A percentile compares a stretch with the other conserved stretches of the same genome.
Conservation (phyloP, 1,140 invertebrate species). For the Penaeus vannamei region DNA sequence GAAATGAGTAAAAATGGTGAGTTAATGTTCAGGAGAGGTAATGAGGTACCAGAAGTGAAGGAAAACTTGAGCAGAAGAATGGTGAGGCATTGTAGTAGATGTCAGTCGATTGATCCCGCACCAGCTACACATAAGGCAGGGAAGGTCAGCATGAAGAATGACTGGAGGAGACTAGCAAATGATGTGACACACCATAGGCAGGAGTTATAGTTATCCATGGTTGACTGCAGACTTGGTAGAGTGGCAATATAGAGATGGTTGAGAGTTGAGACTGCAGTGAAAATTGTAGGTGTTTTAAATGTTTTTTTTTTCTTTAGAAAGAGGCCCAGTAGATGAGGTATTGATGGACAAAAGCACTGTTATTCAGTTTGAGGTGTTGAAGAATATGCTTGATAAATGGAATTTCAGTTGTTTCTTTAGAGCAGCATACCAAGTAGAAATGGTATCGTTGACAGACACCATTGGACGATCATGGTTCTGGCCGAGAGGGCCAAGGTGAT, state of each 20-base stretch:
- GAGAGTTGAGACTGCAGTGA: background rate
- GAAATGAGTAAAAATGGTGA: slow-evolving; percentile 10
- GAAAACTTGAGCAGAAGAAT: background rate
- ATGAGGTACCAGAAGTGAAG: slow-evolving; percentile 11
- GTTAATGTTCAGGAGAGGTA: background rate
- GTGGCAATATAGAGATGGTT: background rate
- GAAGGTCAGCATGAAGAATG: background rate
- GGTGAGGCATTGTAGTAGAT: background rate
- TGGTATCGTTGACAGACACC: slow-evolving; percentile 32
- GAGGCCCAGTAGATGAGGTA: background rate
- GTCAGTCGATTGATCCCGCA: slow-evolving; percentile 28
- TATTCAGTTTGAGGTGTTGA: background rate
- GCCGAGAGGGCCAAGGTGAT: background rate
- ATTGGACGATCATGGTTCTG: slow-evolving; percentile 32
- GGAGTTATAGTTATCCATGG: slow-evolving; percentile 1
- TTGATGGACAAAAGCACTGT: slow-evolving; percentile 17
- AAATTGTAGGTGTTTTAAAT: slow-evolving; percentile 3
- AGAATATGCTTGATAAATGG: slow-evolving; percentile 32
- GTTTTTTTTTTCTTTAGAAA: background rate
- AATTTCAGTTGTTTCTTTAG: slow-evolving; percentile 19
- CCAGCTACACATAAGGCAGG: slow-evolving; percentile 1
- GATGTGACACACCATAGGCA: background rate
- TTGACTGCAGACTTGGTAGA: slow-evolving; percentile 13
- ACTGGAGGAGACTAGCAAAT: slow-evolving; percentile 1
- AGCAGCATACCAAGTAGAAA: slow-evolving; percentile 22